Percentiles rank a stretch among this genome's conserved stretches.
These are phyloP conservation scores for Mythimna pallens DNA, from an alignment of 2,888 invertebrate genomes.

Conservation along the genomic window DNA sequence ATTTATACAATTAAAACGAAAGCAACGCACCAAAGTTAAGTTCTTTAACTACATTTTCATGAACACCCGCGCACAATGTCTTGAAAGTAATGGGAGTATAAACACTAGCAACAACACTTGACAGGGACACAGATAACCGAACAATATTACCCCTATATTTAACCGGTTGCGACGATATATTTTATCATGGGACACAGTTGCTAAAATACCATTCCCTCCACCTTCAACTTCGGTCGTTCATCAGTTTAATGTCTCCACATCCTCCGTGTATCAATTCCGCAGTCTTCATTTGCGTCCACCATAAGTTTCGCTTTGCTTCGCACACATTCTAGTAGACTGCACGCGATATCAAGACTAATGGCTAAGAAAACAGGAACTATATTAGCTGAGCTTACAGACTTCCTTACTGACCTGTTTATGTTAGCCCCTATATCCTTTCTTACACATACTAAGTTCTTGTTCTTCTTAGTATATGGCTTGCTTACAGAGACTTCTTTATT, in stretches of 20 bases:
- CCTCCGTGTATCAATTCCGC: slow-evolving; percentile 69
- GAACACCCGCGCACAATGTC: slow-evolving; percentile 39
- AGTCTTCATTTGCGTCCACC: slow-evolving; percentile 84
- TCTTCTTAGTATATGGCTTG: slow-evolving; percentile 63
- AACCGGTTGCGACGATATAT: slow-evolving; percentile 34
- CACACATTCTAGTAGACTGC: slow-evolving; percentile 72
- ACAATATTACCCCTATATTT: slow-evolving; percentile 49
- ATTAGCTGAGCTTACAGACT: slow-evolving; percentile 76
- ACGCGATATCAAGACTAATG: slow-evolving; percentile 84
- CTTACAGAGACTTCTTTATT: slow-evolving; percentile 63
- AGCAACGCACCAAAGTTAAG: slow-evolving; percentile 35
- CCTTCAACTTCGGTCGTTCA: slow-evolving; percentile 56
- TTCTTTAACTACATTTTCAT: slow-evolving; percentile 35
- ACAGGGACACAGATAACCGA: slow-evolving; percentile 20
- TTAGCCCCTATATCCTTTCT: slow-evolving; percentile 77
- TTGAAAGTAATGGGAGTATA: slow-evolving; percentile 37
- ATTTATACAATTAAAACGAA: slow-evolving; percentile 28
- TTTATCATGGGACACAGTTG: slow-evolving; percentile 42
- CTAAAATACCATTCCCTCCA: slow-evolving; percentile 44
- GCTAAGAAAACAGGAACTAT: slow-evolving; percentile 76
- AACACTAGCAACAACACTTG: slow-evolving; percentile 42
- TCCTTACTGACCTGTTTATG: slow-evolving; percentile 83
- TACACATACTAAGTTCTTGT: slow-evolving; percentile 77
- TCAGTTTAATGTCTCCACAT: slow-evolving; percentile 64
- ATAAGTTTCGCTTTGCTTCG: slow-evolving; percentile 84